Evolutionary conservation across 2,113 vertebrate species (phyloP), one percentile per base, ranked within the genome.

Genomic region (Spilogale gracilis): DNA sequence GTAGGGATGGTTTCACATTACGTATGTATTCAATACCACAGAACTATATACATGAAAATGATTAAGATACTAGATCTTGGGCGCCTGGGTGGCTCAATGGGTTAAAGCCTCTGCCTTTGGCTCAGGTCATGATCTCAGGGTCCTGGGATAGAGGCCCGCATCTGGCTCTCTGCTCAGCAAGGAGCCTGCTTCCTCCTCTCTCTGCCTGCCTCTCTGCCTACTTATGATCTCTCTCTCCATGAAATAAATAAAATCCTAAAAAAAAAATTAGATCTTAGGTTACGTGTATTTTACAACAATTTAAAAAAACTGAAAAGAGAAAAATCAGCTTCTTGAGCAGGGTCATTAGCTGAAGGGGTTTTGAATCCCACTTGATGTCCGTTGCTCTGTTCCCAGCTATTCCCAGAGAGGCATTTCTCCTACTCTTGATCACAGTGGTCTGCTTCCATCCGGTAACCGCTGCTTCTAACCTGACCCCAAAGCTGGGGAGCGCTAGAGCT

Each of bases 301-400:
- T 9, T 63, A 80, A 95, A 85, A 61, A 95, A 69, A n/a, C 2
- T 61, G 32, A 95, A 89, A 73, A 56, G 18, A 89, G n/a, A 86
- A 86, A 61, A 86, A 80, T 2, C n/a, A 61, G 32, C 13, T 52
- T 94, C 30, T 27, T 85, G 86, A 85, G 21, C 18, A 95, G 56
- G 43, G 10, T 63, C 67, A 94, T 67, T 71, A 86, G n/a, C 43
- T 52, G 80, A 83, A 54, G 27, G 48, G 48, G 20, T 63, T 86
- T 52, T 78, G 18, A 89, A 52, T 52, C 23, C 45, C 27, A 20
- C n/a, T 63, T 2, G 2, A 61, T 27, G 13, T 20, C 63, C 76
- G 2, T 0, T 32, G 1, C 32, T 54, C 20, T 92, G 61, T 89
- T 25, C 6, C 38, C 20, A 16, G n/a, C 25, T 54, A 65, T 54